Percentiles rank a stretch among this genome's conserved stretches.
Evolutionary conservation across 64 coral and sea anemone species (phyloP).

Genomic region (Astreopora myriophthalma): DNA sequence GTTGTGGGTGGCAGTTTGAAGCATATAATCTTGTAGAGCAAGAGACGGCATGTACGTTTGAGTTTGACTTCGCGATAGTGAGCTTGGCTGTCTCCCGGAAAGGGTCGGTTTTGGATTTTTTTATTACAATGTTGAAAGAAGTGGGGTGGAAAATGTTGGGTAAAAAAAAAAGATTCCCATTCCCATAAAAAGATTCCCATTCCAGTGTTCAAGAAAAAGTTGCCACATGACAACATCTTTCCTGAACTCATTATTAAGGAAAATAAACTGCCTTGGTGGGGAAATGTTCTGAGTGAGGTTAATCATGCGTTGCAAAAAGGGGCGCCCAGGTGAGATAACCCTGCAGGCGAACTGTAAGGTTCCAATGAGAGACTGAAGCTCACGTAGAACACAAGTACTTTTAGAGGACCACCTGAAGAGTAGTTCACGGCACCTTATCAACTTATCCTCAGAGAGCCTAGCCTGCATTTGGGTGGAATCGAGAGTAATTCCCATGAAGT

Average conservation of each 20-base stretch:
- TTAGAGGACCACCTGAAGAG: background rate
- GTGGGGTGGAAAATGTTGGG: background rate
- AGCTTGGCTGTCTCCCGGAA: background rate
- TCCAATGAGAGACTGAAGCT: conserved; percentile 14
- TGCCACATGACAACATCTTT: background rate
- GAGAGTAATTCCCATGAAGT: conserved; percentile 16
- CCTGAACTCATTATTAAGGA: background rate
- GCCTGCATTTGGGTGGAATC: background rate
- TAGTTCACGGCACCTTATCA: background rate
- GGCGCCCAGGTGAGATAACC: background rate
- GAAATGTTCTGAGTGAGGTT: background rate
- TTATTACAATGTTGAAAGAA: background rate
- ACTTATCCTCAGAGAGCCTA: background rate
- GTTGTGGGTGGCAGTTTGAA: background rate
- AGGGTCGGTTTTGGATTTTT: background rate
- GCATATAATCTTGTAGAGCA: background rate
- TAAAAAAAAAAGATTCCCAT: background rate
- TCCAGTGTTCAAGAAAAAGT: background rate
- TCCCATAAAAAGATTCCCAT: background rate
- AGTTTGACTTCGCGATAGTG: background rate
- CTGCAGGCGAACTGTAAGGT: conserved; percentile 6
- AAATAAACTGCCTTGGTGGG: background rate
- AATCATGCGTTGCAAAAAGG: background rate
- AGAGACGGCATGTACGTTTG: background rate
- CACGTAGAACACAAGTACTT: background rate